phyloP scores from a whole-genome alignment of 2,888 invertebrate species.

The Papilio protenor region DNA sequence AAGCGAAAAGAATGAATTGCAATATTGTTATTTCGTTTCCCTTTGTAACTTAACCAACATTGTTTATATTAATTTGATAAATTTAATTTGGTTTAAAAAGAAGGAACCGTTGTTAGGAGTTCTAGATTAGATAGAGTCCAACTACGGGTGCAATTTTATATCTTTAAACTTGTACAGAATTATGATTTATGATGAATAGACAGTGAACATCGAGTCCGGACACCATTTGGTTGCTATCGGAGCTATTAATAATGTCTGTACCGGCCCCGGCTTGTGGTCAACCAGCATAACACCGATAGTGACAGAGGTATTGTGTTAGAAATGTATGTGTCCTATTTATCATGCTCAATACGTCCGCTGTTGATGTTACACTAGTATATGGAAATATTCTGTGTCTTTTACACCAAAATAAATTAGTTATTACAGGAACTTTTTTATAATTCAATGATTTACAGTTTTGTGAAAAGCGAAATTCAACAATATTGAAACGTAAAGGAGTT shows the following conservation, averaged over 20 bases:
- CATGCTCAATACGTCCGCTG: slow-evolving; percentile 1
- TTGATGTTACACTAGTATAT: background rate
- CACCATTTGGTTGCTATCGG: slow-evolving; percentile 24
- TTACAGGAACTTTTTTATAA: no score
- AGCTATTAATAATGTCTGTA: slow-evolving; percentile 33
- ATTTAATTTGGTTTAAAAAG: background rate
- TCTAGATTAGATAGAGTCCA: background rate
- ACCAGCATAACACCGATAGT: slow-evolving; percentile 18
- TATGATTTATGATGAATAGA: slow-evolving; percentile 13
- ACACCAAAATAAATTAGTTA: no score
- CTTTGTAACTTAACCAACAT: background rate
- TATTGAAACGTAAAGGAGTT: no score
- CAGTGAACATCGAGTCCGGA: slow-evolving; percentile 19
- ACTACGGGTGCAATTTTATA: background rate
- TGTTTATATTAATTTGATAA: background rate
- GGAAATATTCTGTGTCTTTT: background rate
- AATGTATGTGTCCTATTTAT: slow-evolving; percentile 8
- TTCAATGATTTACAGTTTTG: no score
- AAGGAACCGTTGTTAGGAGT: background rate
- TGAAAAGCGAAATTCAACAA: no score
- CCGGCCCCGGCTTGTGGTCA: slow-evolving; percentile 22
- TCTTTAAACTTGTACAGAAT: background rate
- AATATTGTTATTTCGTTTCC: slow-evolving; percentile 4
- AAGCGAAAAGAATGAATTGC: slow-evolving; percentile 23
- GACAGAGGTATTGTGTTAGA: slow-evolving; percentile 22